Evolutionary conservation across 2,113 vertebrate genomes (phyloP), one percentile per base, ranked within the genome.

Genomic region (Oreochromis niloticus): DNA sequence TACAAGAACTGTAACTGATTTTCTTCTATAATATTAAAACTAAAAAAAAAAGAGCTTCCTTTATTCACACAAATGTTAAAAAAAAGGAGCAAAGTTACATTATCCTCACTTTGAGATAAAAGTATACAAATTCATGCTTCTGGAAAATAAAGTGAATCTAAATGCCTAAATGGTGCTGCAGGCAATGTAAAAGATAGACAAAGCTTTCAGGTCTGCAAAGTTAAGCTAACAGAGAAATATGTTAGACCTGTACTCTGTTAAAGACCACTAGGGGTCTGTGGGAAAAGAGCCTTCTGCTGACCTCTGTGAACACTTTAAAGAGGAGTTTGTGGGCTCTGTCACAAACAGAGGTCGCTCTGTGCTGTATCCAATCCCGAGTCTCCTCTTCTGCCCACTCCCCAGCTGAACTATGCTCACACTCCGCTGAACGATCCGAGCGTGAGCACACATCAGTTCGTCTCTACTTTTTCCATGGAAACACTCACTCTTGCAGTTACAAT

Each of bases 341-440:
- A 2, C 2, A 63, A 19, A n/a, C 32, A 7, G 5, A 34, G 30
- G 32, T 63, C 11, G 59, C 59, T 36, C 59, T 63, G 32, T 63
- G 30, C 17, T 4, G 59, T 63, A 63, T 36, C 61, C 6, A 39
- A 66, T 66, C 32, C 61, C 32, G 17, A 66, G 61, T 7, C 2
- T 39, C 32, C 11, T n/a, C 0, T 39, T 13, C 63, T 71, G 19
- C 63, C 7, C 63, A 6, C 3, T 71, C 2, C 36, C 36, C 1
- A 2, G 36, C n/a, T n/a, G n/a, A n/a, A n/a, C n/a, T n/a, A n/a
- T n/a, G n/a, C 12, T 24, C 63, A 43, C 63, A 24, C 36, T 9
- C 2, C 3, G 0, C 1, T 71, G 11, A 71, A 71, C 0, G 4
- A 71, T 24, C n/a, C 2, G 6, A n/a, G 32, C 10, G 2, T 0